Evolutionary conservation across 92 coral and sea anemone genomes (phyloP), one percentile per base, ranked within the genome.

Genomic region (Actinostola sp.): DNA sequence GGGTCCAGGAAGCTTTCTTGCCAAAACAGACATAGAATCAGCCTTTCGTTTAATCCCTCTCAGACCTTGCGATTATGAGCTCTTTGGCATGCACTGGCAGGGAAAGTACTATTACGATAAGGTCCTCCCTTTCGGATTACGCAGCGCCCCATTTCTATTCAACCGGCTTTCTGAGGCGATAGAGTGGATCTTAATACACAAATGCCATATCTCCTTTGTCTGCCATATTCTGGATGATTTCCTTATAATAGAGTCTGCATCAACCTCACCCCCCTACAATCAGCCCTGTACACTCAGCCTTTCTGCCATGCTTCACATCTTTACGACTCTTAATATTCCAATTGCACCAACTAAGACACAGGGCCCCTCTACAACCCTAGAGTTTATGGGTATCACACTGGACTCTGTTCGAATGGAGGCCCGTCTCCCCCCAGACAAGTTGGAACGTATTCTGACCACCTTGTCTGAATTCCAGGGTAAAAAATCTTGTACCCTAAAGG

Each of bases 61-160:
- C 26, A 51, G 51, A 19, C 88, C 88, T 12, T 60, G 31, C 1
- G 79, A 83, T 30, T 77, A 71, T 12, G 84, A 83, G 60, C 56
- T 77, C 15, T 57, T 84, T 33, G 89, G 84, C 27, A 84, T 84
- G 75, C 58, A 49, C 39, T 84, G 84, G 83, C 14, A 77, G n/a
- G 70, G 75, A 10, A 44, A 69, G 3, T 85, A 72, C 55, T 84
- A 79, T 38, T 66, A 57, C 59, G 82, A 79, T 38, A 79, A 48
- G 25, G 77, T 73, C 38, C 71, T 85, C 42, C 86, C 90, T 1
- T 78, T 84, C 36, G 89, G 81, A 21, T 63, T 84, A 13, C 14
- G 84, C 23, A 64, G 89, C 4, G 80, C 81, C 2, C 89, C 89
- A 14, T 62, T 14, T 30, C 19, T 71, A 0, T 84, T 77, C 49